Base-by-base conservation (phyloP, 1,140 invertebrate species). In the Lutraria rhynchaena region DNA sequence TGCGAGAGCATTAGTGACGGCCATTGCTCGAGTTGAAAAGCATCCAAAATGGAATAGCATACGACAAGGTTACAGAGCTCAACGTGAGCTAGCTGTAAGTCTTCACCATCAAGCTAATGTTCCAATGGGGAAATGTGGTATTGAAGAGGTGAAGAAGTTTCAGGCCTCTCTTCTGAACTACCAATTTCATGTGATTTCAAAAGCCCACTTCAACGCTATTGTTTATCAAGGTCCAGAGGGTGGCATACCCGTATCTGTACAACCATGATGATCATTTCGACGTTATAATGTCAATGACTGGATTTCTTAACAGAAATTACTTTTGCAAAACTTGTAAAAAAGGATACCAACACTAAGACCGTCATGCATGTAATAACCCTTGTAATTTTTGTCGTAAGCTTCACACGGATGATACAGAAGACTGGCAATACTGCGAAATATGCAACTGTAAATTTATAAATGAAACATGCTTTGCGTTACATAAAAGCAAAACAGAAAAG, bases 371-470 rank as follows among this genome's bases (percentile, higher is more conserved):
- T 33, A 71, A 71, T 57, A 71, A 53, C 24, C 69, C 69, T 4
- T 71, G 69, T 37, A 15, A 55, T 55, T 71, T 55, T 22, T 71
- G 69, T 22, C 69, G 69, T 19, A 55, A 71, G n/a, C 69, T 71
- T 35, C 69, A 71, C 27, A 22, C 1, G 19, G 53, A 71, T 35
- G 33, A 33, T 4, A 1, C 29, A 3, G 69, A 71, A 46, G 53
- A 55, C 33, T 71, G 69, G 69, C 9, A 71, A 55, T 37, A 31
- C 31, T 71, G 69, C 37, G n/a, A 71, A 55, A 37, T 5, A 1
- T 71, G 69, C 35, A 71, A 71, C 49, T 71, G 69, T 71, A 71
- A 71, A 57, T 71, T 71, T 71, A 22, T 71, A 53, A 71, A 71
- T 41, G 3, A 55, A 37, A 57, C 46, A 17, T 71, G 69, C n/a